Base-by-base conservation (phyloP, 1,140 invertebrate species). In the Ericerus pela region DNA sequence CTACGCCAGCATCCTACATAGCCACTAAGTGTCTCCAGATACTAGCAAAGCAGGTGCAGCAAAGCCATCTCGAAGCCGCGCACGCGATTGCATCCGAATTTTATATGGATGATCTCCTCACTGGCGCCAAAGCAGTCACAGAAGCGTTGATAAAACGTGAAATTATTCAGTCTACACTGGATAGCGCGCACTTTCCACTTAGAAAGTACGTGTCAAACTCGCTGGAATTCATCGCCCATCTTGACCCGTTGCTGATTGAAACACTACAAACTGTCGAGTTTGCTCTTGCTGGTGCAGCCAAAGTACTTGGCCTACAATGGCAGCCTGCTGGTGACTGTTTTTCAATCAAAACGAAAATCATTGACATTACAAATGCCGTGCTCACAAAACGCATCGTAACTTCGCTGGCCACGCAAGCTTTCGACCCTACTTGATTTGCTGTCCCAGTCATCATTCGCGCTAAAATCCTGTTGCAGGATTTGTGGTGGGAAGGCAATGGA, bases 81-180 rank as follows among this genome's bases (percentile, higher is more conserved):
- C 10, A 22, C 69, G 51, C 57, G 62, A 12, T 36, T 20, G 20
- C 26, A 20, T 61, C 58, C n/a, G 65, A 70, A 55, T 69, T 70
- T 53, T 75, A 73, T 58, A 66, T 74, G 1, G 73, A 75, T 57
- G 70, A 75, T 61, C 31, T 41, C 14, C n/a, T 41, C 5, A 41
- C 37, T 10, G 37, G 37, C 20, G 37, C 37, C 37, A 41, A 36
- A 12, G 30, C 31, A 2, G 2, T 2, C 10, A 18, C 5, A 4
- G 37, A 24, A 3, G 54, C 54, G 3, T 24, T 36, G 10, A 24
- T 12, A 22, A 55, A 20, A 20, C 4, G 14, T 10, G 2, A 1
- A 14, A 4, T 38, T 22, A 20, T 33, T 6, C 20, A 26, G 20
- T 8, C 2, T 10, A 16, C 37, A 18, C 26, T 55, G 12, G 2